phyloP scores from a whole-genome alignment of 2,113 vertebrate species.

The Dissostichus mawsoni region DNA sequence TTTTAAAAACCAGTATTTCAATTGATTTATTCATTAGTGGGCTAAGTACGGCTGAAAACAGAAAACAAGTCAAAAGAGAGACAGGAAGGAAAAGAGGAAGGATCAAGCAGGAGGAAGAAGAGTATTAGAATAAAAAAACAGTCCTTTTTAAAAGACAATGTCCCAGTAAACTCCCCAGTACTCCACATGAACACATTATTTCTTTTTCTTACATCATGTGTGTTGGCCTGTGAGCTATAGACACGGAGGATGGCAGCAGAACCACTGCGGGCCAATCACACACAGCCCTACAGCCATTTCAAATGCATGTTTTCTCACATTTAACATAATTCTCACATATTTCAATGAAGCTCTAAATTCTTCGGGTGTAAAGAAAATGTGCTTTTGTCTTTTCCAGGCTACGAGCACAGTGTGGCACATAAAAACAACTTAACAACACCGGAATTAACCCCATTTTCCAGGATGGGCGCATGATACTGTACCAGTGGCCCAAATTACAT shows the following conservation, averaged over 20 bases:
- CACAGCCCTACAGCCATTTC: conserved; percentile 64
- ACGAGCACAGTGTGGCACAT: conserved; percentile 61
- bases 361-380: conserved; percentile 58
- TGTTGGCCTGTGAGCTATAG: conserved; percentile 78
- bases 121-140: conserved; percentile 6
- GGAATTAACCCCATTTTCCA: conserved; percentile 66
- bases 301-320: conserved; percentile 70
- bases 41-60: conserved; percentile 3
- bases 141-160: conserved; percentile 46
- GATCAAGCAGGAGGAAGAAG: conserved; percentile 3
- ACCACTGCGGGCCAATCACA: conserved; percentile 75
- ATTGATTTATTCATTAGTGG: conserved; percentile 61
- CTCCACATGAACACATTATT: conserved; percentile 69
- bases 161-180: conserved; percentile 70
- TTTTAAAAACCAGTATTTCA: conserved; percentile 41
- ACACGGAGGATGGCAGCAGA: conserved; percentile 75
- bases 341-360: conserved; percentile 72
- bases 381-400: conserved; percentile 76
- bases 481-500: conserved; percentile 77
- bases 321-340: conserved; percentile 79
- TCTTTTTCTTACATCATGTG: conserved; percentile 82
- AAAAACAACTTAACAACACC: conserved; percentile 73
- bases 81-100: conserved; percentile 46
- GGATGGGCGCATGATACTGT: conserved; percentile 54
- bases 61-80: conserved; percentile 32